These are phyloP conservation scores for Graptemys geographica DNA, from an alignment of 2,797 vertebrate genomes.

Conservation along the genomic window DNA sequence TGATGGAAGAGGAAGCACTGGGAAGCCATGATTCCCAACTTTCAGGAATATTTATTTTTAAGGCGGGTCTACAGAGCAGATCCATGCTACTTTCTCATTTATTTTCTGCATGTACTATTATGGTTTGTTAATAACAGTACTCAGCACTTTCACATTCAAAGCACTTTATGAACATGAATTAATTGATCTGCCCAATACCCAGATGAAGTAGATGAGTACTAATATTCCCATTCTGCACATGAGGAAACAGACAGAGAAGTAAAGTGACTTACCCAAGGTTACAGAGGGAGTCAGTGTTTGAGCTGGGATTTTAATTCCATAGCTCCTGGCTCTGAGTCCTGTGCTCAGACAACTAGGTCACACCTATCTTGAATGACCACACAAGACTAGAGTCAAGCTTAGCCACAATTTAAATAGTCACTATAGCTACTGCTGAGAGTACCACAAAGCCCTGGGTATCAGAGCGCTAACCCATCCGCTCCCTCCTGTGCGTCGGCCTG, in stretches of 20 bases:
- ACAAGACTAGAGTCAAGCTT: background rate
- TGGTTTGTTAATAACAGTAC: background rate
- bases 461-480: background rate
- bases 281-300: background rate
- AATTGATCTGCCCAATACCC: background rate
- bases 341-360: background rate
- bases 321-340: background rate
- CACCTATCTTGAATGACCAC: background rate
- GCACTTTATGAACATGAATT: background rate
- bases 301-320: background rate
- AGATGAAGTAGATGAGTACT: background rate
- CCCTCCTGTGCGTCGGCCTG: constrained; percentile 10
- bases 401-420: background rate
- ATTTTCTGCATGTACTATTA: background rate
- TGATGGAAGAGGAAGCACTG: constrained; percentile 24
- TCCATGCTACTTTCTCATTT: background rate
- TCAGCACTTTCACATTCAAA: background rate
- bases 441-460: background rate
- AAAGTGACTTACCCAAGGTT: background rate
- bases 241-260: background rate
- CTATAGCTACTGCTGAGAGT: background rate
- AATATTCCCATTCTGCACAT: background rate
- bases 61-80: background rate
- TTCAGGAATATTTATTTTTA: background rate
- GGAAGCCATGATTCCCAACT: background rate